Evolutionary conservation across 2,113 vertebrate species (phyloP), one percentile per base, ranked within the genome.

Genomic region (Mixornis gularis): DNA sequence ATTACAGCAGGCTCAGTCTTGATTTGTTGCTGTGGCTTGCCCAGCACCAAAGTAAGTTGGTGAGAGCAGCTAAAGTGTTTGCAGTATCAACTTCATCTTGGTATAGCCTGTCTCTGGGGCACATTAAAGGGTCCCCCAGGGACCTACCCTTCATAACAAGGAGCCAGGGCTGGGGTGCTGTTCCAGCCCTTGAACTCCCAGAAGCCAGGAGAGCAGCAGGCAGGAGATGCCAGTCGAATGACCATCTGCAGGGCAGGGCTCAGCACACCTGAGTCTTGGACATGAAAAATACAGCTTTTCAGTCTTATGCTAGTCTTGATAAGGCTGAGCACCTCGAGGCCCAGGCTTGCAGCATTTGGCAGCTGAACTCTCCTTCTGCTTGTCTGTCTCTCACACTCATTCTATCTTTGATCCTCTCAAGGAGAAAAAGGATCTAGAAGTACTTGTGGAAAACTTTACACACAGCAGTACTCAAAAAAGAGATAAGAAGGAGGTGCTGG

Each of bases 381-480:
- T 77, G 65, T 46, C 53, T 62, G 53, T 92, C 92, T 89, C 89
- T 86, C 89, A 85, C 92, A 91, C 84, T 89, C 91, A 70, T 76
- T 89, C 53, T 92, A 51, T 95, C 94, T 95, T 94, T 93, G 73
- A 94, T 95, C 51, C 55, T 89, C 65, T 90, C 46, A 66, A 87
- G 46, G 41, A 92, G 78, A 76, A 89, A 91, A 90, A 77, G 59
- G 46, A 87, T 82, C 89, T 92, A 92, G 95, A 92, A 90, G 92
- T 94, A 65, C 64, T 91, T 85, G 92, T 94, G 94, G 93, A 87
- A 96, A 94, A 95, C 92, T 92, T 95, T 82, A 85, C 82, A 83
- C 59, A 72, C 68, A 95, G 71, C 92, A 85, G 40, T 92, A 85
- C 92, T 95, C 55, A 11, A 73, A 82, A 91, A 70, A 73, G 38